Base-by-base conservation (phyloP, 2,113 vertebrate genomes). In the Pygoscelis antarcticus region DNA sequence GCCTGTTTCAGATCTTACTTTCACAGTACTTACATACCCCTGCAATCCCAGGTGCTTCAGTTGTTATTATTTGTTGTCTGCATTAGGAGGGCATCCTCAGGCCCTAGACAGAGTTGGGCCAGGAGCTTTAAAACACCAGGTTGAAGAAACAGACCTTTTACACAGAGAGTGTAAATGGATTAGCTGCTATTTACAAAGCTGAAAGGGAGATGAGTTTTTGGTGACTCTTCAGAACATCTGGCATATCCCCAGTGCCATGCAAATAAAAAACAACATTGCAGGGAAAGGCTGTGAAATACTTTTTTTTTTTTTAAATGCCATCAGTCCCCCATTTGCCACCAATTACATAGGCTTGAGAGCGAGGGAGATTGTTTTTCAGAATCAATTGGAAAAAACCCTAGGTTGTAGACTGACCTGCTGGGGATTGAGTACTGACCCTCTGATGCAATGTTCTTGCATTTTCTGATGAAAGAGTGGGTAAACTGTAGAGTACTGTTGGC, bases 221-320 rank as follows among this genome's bases (percentile, higher is more conserved):
- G 32, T 92, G 86, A 74, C 66, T 58, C 90, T 80, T 88, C 70
- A 66, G 68, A 93, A 86, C 64, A 95, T 66, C 83, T 95, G 80
- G 36, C 15, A 46, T 36, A 66, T 74, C 74, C 71, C n/a, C 34
- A 46, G 49, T 66, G 71, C 55, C 68, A 26, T 38, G n/a, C 68
- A 90, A 88, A 81, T 81, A 92, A 92, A 82, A 23, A 91, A 42
- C 27, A 86, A 34, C 30, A 30, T 54, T 86, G 30, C 68, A 90
- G 30, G 68, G 38, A 86, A 90, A 65, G 30, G 8, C 49, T 44
- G 36, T 47, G 22, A 47, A 88, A 66, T 26, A 40, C 44, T 86
- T 94, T 10, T 1, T 0, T 10, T 1, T 0, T 42, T 49, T 96
- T 92, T 74, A 88, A 91, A 87, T 93, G 54, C 30, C 30, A 42